A percentile compares a stretch with the other conserved stretches of the same genome.
Evolutionary conservation across 2,888 invertebrate genomes (phyloP).

Genomic region (Chrysomela aeneicollis): DNA sequence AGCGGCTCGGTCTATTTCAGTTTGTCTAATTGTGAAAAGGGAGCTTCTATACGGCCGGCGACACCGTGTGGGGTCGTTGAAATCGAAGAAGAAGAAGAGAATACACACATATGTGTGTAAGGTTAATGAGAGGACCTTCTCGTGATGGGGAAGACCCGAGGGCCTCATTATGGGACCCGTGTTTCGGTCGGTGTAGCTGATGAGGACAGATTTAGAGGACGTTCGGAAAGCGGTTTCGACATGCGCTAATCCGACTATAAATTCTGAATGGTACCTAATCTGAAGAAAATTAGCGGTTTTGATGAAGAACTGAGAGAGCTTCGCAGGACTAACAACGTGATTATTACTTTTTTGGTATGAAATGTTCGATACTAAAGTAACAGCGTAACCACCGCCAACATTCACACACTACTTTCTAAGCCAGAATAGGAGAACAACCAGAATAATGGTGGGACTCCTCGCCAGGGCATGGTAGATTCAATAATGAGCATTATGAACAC

Average conservation of each 20-base stretch:
- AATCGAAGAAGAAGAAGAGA: conserved; percentile 30
- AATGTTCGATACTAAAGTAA: no score
- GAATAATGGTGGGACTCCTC: no score
- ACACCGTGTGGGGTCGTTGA: conserved; percentile 42
- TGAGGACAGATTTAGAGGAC: conserved; percentile 56
- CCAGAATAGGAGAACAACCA: no score
- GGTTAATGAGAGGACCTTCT: conserved; percentile 49
- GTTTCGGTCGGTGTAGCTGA: conserved; percentile 47
- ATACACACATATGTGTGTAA: conserved; percentile 40
- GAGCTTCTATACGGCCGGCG: conserved; percentile 30
- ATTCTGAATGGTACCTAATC: neutral
- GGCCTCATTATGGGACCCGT: conserved; percentile 54
- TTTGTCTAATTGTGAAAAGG: conserved; percentile 38
- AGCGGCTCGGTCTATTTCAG: conserved; percentile 32
- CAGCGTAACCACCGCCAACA: no score
- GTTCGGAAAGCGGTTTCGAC: conserved; percentile 3
- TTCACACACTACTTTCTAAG: no score
- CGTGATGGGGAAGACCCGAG: conserved; percentile 43
- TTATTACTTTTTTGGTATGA: no score
- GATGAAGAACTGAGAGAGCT: no score
- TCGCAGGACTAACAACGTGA: no score
- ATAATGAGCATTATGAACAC: no score
- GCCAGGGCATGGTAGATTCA: no score
- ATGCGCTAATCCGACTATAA: neutral
- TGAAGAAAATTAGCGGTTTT: no score